A percentile compares a stretch with the other conserved stretches of the same genome.
Evolutionary conservation across 2,113 vertebrate genomes (phyloP).

Genomic region (Rhipidura dahli): DNA sequence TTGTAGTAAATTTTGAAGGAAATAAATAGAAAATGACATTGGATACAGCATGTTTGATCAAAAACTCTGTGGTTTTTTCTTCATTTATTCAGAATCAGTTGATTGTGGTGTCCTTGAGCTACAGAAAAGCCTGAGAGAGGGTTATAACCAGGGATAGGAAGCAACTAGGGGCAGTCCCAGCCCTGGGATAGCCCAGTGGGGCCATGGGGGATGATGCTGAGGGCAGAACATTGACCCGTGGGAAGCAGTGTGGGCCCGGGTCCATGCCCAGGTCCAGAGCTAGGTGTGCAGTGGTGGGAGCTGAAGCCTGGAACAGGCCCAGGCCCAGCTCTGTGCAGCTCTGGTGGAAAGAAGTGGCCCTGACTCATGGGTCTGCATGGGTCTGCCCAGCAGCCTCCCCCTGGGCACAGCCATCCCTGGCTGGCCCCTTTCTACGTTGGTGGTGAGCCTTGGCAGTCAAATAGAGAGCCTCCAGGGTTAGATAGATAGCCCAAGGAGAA

Average conservation of each 20-base stretch:
- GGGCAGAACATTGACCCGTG: accelerated
- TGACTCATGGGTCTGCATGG: not conserved
- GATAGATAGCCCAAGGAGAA: not conserved
- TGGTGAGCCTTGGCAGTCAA: not conserved
- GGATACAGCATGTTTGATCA: not conserved
- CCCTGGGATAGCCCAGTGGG: not conserved
- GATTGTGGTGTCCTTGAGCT: accelerated
- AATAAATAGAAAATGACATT: not conserved
- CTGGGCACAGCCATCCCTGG: not conserved
- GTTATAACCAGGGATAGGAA: not conserved
- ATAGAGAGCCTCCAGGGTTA: not conserved
- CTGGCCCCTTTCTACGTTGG: not conserved
- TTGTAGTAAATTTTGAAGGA: not conserved
- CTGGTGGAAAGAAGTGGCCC: not conserved
- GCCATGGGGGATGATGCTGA: not conserved
- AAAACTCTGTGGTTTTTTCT: not conserved
- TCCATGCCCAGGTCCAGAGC: not conserved
- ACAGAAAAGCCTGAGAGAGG: not conserved
- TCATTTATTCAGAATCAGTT: not conserved
- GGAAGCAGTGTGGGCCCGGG: no score
- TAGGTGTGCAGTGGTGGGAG: not conserved
- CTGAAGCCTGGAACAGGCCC: not conserved
- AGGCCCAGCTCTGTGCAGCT: not conserved
- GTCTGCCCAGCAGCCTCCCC: not conserved
- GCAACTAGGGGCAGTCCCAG: not conserved